Conservation (phyloP, 2,888 invertebrate species). For the Drosophila greeni region DNA sequence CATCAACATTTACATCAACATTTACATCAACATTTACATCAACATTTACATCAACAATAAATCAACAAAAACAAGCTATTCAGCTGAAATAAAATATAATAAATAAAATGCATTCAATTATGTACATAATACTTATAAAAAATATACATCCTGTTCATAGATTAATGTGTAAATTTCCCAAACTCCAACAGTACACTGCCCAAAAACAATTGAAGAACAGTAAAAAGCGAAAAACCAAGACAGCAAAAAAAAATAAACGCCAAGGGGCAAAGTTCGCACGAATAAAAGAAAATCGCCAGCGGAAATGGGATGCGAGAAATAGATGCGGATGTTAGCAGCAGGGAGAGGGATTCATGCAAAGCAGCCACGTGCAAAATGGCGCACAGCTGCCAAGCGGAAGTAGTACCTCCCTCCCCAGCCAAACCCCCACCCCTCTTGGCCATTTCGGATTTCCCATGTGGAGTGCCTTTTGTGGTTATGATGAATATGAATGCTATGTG, state of each 20-base stretch:
- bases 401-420: slow-evolving; percentile 3
- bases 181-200: neutral
- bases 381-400: slow-evolving; percentile 44
- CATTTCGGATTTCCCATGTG: slow-evolving; percentile 49
- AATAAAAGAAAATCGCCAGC: slow-evolving; percentile 22
- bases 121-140: neutral
- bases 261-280: slow-evolving; percentile 9
- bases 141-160: neutral
- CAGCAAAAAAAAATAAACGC: slow-evolving; percentile 11
- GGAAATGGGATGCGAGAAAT: slow-evolving; percentile 11
- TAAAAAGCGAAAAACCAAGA: slow-evolving; percentile 11
- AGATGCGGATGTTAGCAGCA: neutral
- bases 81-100: no score
- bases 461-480: slow-evolving; percentile 69
- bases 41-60: no score
- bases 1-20: no score
- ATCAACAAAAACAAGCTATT: no score
- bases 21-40: no score
- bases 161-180: neutral
- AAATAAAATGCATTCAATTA: no score
- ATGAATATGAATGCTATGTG: slow-evolving; percentile 75
- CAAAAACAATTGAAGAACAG: slow-evolving; percentile 26
- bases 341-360: slow-evolving; percentile 26
- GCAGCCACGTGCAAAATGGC: slow-evolving; percentile 44
- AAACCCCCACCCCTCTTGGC: neutral